Evolutionary conservation across 2,888 invertebrate species (phyloP).

Genomic region (Tiliacea aurago): DNA sequence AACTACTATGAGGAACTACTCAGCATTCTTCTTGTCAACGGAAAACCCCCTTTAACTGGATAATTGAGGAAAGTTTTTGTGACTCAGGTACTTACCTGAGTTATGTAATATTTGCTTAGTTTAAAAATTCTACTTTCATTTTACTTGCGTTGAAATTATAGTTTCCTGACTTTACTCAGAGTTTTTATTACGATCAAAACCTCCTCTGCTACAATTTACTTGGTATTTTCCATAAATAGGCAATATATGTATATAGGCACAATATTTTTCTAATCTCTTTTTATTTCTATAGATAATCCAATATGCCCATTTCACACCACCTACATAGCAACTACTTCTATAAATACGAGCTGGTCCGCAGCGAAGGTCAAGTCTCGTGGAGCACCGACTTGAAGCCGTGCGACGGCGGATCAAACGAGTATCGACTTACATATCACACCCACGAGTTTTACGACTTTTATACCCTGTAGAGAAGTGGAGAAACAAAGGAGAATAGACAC

Average conservation of each 20-base stretch:
- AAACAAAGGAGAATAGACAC: not conserved
- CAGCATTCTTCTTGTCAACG: slow-evolving; percentile 31
- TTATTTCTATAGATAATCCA: not conserved
- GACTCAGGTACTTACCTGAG: not conserved
- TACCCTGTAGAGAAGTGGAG: not conserved
- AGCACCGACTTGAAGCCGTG: slow-evolving; percentile 16
- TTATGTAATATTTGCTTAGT: not conserved
- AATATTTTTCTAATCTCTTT: not conserved
- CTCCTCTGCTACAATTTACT: not conserved
- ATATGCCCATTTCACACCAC: not conserved
- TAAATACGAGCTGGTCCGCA: not conserved
- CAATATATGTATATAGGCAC: not conserved
- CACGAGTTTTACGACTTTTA: not conserved
- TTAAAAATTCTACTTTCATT: slow-evolving; percentile 4
- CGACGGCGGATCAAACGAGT: slow-evolving; percentile 8
- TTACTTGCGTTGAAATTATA: not conserved
- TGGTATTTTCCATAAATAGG: not conserved
- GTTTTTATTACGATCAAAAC: not conserved
- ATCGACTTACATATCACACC: slow-evolving; percentile 11
- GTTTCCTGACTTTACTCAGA: not conserved
- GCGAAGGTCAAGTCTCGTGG: slow-evolving; percentile 25
- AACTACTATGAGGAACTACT: slow-evolving; percentile 39
- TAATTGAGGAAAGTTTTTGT: slow-evolving; percentile 26
- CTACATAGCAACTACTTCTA: slow-evolving; percentile 2
- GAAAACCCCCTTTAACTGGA: slow-evolving; percentile 27